Evolutionary conservation across 1,140 invertebrate species (phyloP), one percentile per base, ranked within the genome.

Genomic region (Hyles euphorbiae): DNA sequence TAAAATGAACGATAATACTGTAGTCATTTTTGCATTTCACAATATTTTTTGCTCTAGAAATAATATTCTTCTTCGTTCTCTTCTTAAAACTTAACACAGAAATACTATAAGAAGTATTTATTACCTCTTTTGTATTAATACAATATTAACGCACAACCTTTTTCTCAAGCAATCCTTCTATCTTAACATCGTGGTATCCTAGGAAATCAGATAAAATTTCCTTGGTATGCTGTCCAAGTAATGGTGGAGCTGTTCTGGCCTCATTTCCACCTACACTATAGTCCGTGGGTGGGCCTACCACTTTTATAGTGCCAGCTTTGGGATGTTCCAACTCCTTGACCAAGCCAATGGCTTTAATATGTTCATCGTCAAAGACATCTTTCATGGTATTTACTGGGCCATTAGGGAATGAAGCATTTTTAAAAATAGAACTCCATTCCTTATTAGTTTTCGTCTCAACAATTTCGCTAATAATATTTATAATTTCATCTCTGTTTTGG

Each of bases 351-450:
- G 93, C 88, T 65, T 93, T 90, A 0, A 98, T 92, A 88, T 98
- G 97, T 5, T 94, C 93, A 90, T 98, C 96, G 51, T 93, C 90
- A 80, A 99, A 99, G 0, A 96, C 96, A 83, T 97, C 92, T 58
- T 91, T 84, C 75, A 99, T 93, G 10, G 90, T 93, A 89, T 99
- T 99, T 1, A 99, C 93, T 0, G 96, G 96, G 0, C 97, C 98
- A 81, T 94, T 96, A 3, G 98, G 96, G 80, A 98, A 97, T 2
- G 93, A 85, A 5, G 92, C 91, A 34, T 92, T 92, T 56, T 94
- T 91, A 62, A 99, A 94, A 56, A 93, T 78, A 3, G 88, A 65
- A 49, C 92, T 84, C 97, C 97, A 99, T 69, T 97, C 92, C 34
- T 92, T 85, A 54, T 93, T 95, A 0, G 92, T 92, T 75, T 96